phyloP scores from a whole-genome alignment of 30 jellyfish, hydroid and myxozoan genomes.

The Calvadosia cruxmelitensis region DNA sequence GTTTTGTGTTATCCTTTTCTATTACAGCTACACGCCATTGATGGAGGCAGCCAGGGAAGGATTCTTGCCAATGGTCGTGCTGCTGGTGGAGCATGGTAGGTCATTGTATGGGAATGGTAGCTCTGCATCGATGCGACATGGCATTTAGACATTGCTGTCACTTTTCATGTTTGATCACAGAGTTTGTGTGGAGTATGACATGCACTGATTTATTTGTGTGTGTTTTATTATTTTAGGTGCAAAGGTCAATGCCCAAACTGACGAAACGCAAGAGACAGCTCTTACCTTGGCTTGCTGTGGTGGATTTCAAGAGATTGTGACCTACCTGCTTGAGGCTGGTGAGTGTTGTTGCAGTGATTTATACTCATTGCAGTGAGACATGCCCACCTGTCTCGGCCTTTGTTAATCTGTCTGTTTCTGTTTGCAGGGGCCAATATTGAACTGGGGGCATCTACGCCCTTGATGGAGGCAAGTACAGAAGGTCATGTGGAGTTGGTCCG shows the following conservation, averaged over 20 bases:
- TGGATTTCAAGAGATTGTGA: constrained; percentile 84
- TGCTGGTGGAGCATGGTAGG: constrained; percentile 75
- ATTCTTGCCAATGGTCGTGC: constrained; percentile 88
- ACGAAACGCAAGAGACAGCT: constrained; percentile 94
- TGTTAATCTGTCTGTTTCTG: too few species aligned
- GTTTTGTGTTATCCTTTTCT: too few species aligned
- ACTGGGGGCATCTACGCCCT: constrained; percentile 92
- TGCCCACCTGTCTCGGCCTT: too few species aligned
- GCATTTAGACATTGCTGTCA: too few species aligned
- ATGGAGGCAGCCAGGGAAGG: constrained; percentile 99
- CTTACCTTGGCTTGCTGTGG: constrained; percentile 96
- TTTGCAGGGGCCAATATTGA: constrained; percentile 63
- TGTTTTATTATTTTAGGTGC: too few species aligned
- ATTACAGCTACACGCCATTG: constrained; percentile 75
- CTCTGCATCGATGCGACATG: too few species aligned
- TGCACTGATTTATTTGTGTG: too few species aligned
- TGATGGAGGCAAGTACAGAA: constrained; percentile 99
- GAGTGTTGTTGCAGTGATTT: too few species aligned
- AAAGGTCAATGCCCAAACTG: constrained; percentile 86
- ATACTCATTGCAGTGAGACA: too few species aligned
- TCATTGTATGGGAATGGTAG: neutral
- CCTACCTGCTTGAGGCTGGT: constrained; percentile 82
- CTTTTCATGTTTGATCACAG: too few species aligned
- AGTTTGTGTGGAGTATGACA: too few species aligned
- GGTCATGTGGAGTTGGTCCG: constrained; percentile 90